Conservation (phyloP, 2,888 invertebrate genomes). For the Drosophila colorata region DNA sequence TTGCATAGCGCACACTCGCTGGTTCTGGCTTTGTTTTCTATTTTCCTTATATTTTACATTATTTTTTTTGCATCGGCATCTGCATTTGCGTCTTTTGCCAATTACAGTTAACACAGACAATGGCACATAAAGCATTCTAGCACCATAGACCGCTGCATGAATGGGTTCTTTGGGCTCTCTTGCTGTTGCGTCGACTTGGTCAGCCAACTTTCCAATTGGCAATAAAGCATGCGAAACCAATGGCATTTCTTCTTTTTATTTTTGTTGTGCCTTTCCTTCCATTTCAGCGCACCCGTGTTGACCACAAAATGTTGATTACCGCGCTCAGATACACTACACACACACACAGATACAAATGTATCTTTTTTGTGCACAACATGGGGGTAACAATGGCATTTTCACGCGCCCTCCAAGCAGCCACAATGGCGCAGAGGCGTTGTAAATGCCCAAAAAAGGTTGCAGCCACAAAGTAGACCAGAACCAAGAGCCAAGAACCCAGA, state of each 20-base stretch:
- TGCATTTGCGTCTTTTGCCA: constrained; percentile 52
- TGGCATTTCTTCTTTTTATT: constrained; percentile 56
- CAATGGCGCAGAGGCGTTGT: constrained; percentile 76
- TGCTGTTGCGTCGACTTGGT: constrained; percentile 29
- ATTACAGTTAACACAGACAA: constrained; percentile 74
- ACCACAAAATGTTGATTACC: constrained; percentile 81
- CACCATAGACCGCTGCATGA: constrained; percentile 57
- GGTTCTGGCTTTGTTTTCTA: not conserved
- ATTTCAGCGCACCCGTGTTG: constrained; percentile 53
- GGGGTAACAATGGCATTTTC: constrained; percentile 72
- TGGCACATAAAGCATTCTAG: constrained; percentile 78
- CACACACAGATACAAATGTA: constrained; percentile 29
- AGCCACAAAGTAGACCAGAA: constrained; percentile 50
- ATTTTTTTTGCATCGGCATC: constrained; percentile 9
- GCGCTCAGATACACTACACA: constrained; percentile 48
- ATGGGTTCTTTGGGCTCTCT: constrained; percentile 50
- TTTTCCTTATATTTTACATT: constrained; percentile 5
- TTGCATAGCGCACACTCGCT: constrained; percentile 49
- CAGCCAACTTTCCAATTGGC: constrained; percentile 80
- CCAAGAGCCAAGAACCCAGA: constrained; percentile 10
- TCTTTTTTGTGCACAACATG: constrained; percentile 17
- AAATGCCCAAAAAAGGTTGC: constrained; percentile 77
- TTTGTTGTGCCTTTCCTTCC: constrained; percentile 31
- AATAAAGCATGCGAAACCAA: constrained; percentile 78
- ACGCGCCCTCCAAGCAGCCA: constrained; percentile 71